Evolutionary conservation across 2,797 vertebrate genomes (phyloP), one percentile per base, ranked within the genome.

Genomic region (Microhierax caerulescens): DNA sequence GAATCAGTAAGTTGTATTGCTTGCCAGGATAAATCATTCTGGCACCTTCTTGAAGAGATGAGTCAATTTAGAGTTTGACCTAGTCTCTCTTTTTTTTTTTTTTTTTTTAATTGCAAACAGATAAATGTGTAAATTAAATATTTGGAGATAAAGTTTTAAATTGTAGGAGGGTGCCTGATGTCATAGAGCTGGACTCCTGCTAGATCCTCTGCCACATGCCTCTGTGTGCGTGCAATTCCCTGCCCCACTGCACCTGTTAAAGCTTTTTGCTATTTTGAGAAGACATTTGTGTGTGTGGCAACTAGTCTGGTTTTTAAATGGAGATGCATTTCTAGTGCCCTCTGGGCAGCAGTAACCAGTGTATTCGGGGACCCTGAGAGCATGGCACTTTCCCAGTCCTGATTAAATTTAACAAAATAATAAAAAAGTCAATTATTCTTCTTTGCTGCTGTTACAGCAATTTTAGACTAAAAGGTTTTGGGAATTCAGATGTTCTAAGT

Each of bases 261-360:
- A 53, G 77, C 61, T 63, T 78, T 54, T 27, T 72, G 59, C 96
- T 96, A 88, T 95, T 97, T 77, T 90, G 59, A 96, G 91, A 48
- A 22, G 60, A 76, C 59, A 86, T 79, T 24, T 94, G 84, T 73
- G 87, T 85, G 61, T 43, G 73, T 65, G 65, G 57, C 47, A 75
- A 54, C 4, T 17, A 39, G 32, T 14, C 82, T 69, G 36, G 59
- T 63, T 81, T 84, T 73, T 22, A 69, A 86, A 73, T 36, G 59
- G 36, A 28, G 39, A 41, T 22, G 30, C 7, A 22, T 73, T 81
- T 85, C 60, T 70, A 16, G 21, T 81, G 85, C 93, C 95, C 75
- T 65, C 90, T 81, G 79, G 89, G 90, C 82, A 94, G 4, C 34
- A 77, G 47, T 16, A 36, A 22, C 30, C 39, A 28, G 27, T 20